Evolutionary conservation across 2,888 invertebrate genomes (phyloP), one percentile per base, ranked within the genome.

Genomic region (Ophioninae sp.): DNA sequence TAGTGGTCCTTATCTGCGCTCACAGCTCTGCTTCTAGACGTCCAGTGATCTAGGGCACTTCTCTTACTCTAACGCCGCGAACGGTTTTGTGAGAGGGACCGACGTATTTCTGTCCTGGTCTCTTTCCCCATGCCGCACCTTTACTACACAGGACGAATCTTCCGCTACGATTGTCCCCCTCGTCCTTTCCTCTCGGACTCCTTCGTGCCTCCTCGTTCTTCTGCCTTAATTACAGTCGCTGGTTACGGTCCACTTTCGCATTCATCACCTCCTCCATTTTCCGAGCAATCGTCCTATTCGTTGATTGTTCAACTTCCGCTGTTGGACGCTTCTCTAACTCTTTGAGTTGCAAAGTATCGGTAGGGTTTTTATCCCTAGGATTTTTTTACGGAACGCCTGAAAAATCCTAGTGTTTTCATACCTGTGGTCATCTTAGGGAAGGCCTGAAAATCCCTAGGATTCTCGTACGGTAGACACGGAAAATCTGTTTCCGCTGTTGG

Each of bases 1-100:
- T 92, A 89, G 90, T 89, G 92, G 92, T 92, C 92, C 92, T 93
- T 93, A 93, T 93, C 93, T 93, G 89, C 89, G 90, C 92, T 92
- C 92, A 92, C 92, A 92, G 92, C 92, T 91, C 89, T 88, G 90
- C 89, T 91, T 89, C 91, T 91, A 93, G 92, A 93, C 92, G 91
- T 92, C 90, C 91, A 89, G 92, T 93, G 92, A 92, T 92, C 92
- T 93, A 92, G 92, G 88, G 90, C 91, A 92, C 89, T 90, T 89
- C 89, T 91, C 90, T 88, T 87, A 83, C 86, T 78, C 88, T 61
- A 65, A 39, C 81, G 13, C 50, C 39, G 50, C 79, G 73, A 77
- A 82, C 70, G 70, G 39, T 76, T 73, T 72, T 73, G 68, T 70
- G 74, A 59, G 82, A 79, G 68, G 41, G 20, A 76, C 39, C 70